Base-by-base conservation (phyloP, 2,888 invertebrate species). In the Scrobipalpa atriplicella region DNA sequence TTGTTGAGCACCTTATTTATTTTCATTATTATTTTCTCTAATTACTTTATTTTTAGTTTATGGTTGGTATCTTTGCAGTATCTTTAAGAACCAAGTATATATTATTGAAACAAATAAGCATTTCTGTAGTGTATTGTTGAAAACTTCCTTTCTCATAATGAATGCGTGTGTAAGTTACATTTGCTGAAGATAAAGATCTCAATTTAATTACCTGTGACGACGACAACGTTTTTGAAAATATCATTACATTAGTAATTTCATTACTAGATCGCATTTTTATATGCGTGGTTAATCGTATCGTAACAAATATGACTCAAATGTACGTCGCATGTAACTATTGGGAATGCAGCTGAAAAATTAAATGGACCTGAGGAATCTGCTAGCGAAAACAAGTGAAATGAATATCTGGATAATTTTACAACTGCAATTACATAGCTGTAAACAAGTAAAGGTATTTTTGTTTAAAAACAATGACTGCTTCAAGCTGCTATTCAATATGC, bases 381-480 rank as follows among this genome's bases (percentile, higher is more conserved):
- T 3, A 47, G 47, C 47, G 47, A 47, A 47, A 47, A 47, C 47
- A 47, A 47, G 47, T 47, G 47, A 47, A 47, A 47, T 47, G 47
- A 47, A 47, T 47, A 47, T 16, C 47, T 47, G n/a, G 47, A 5
- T 47, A 47, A 47, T 47, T n/a, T n/a, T 47, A 5, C 47, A 10
- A 16, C 16, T n/a, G 7, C 16, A 47, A 47, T 10, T 47, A 16
- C n/a, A 47, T 5, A 1, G n/a, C n/a, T 29, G 29, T 29, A 3
- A 43, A 43, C 43, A 43, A 43, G 13, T 43, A 29, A 29, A 29
- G 29, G 29, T 29, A 29, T 29, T 29, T 29, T 5, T 29, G 29
- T 3, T 29, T 29, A 29, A 29, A 29, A 29, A 29, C 29, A 29
- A 29, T 5, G 29, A 3, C 29, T 3, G 2, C 29, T 2, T 29